phyloP scores from a whole-genome alignment of 2,113 vertebrate species.

The Vulpes vulpes region DNA sequence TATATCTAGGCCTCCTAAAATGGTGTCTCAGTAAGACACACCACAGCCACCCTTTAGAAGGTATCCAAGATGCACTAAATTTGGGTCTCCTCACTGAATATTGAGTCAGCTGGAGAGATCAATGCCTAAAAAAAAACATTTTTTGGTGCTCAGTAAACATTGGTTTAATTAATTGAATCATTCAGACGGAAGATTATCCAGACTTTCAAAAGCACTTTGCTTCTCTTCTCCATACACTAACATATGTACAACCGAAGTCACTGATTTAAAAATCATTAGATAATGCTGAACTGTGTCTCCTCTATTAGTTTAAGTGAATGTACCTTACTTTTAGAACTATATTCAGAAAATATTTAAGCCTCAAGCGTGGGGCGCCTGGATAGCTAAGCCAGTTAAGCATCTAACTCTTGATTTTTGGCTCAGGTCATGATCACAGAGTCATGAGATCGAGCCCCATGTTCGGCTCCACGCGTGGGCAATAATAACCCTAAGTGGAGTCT shows the following conservation, averaged over 20 bases:
- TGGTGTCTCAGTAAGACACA: not conserved
- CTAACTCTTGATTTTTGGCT: not conserved
- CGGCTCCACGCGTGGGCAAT: not conserved
- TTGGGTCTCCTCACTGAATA: not conserved
- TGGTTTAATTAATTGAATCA: not conserved
- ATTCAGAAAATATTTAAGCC: slow-evolving; percentile 85
- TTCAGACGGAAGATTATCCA: not conserved
- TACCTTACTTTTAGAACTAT: slow-evolving; percentile 85
- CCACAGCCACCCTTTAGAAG: not conserved
- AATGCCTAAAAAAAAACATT: not conserved
- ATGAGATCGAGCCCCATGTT: not conserved
- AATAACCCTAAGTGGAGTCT: not conserved
- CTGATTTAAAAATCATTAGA: slow-evolving; percentile 88
- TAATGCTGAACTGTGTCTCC: slow-evolving; percentile 87
- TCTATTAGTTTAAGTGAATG: slow-evolving; percentile 88
- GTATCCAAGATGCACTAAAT: not conserved
- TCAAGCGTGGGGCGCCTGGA: slow-evolving; percentile 60
- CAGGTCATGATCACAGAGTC: not conserved
- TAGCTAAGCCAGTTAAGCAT: not conserved
- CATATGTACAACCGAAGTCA: slow-evolving; percentile 91
- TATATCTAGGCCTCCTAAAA: not conserved
- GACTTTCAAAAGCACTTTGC: not conserved
- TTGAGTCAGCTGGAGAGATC: not conserved
- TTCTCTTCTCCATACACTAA: slow-evolving; percentile 82
- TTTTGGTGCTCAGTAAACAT: not conserved